Evolutionary conservation across 2,888 invertebrate species (phyloP), one percentile per base, ranked within the genome.

Genomic region (Sicus ferrugineus): DNA sequence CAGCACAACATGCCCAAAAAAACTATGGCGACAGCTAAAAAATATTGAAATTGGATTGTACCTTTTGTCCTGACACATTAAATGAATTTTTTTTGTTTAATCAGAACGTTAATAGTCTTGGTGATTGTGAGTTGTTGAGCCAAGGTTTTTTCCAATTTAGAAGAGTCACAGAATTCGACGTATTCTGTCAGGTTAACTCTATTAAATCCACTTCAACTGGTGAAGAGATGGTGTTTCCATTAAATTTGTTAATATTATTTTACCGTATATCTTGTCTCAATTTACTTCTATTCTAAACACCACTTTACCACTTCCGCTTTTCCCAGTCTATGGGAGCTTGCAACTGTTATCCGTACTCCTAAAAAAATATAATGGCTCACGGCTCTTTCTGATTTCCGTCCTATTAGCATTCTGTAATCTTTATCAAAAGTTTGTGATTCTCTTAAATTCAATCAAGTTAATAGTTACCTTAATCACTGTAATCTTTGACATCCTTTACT

Each of bases 121-220:
- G 3, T 46, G 11, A 34, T 34, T 34, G n/a, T 3, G 4, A 19
- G 9, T 52, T 14, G 50, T 21, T 23, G 9, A 6, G 6, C 9
- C 46, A 46, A 48, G 48, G 48, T 48, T 48, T 6, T 52, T 52
- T 52, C 21, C 4, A 52, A n/a, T 52, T 52, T 19, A n/a, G n/a
- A 7, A 23, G n/a, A 7, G 50, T 52, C 4, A 21, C 50, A 7
- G 6, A 52, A 21, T 52, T 7, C 21, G 50, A 52, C 3, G 50
- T 46, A 3, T n/a, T 14, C 9, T 7, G 19, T 7, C 50, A 52
- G 3, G 23, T 52, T 19, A 46, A 3, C 21, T 52, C 50, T 52
- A 11, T 6, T 52, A 52, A 52, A 19, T 52, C 50, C 5, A n/a
- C 4, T 19, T 3, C 50, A 52, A 19, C 23, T 23, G 50, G 50